A percentile compares a stretch with the other conserved stretches of the same genome.
Conservation (phyloP, 2,113 vertebrate species). For the Marmota flaviventris region DNA sequence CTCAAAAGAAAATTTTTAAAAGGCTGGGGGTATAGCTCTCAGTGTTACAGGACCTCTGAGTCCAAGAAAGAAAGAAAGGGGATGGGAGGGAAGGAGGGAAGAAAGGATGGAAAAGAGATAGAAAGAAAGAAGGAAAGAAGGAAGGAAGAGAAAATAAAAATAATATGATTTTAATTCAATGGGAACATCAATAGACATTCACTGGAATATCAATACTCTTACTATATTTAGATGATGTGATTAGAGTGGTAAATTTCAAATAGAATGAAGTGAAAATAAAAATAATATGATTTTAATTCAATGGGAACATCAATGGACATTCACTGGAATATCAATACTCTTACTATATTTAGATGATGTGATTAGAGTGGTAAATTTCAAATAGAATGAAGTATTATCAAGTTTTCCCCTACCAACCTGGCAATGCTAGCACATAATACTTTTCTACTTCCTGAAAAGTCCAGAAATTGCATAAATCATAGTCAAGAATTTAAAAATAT, state of each 20-base stretch:
- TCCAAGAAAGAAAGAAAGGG: too few species aligned
- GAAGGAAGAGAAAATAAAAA: too few species aligned
- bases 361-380: constrained; percentile 1
- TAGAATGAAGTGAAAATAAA: neutral
- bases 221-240: neutral
- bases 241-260: constrained; percentile 19
- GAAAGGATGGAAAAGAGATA: too few species aligned
- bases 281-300: constrained; percentile 18
- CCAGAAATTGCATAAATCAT: neutral
- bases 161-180: constrained; percentile 22
- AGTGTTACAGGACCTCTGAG: too few species aligned
- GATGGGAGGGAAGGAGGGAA: too few species aligned
- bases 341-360: neutral
- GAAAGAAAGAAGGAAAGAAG: too few species aligned
- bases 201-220: neutral
- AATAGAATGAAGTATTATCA: neutral
- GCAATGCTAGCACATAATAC: neutral
- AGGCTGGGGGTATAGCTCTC: too few species aligned
- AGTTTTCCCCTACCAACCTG: neutral
- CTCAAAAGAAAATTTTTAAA: too few species aligned
- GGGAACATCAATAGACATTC: neutral
- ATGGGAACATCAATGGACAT: neutral
- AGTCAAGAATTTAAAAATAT: neutral
- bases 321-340: neutral
- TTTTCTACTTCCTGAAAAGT: neutral